These are phyloP conservation scores for Rousettus madagascariensis DNA, from an alignment of 2,797 vertebrate genomes.

Conservation along the genomic window DNA sequence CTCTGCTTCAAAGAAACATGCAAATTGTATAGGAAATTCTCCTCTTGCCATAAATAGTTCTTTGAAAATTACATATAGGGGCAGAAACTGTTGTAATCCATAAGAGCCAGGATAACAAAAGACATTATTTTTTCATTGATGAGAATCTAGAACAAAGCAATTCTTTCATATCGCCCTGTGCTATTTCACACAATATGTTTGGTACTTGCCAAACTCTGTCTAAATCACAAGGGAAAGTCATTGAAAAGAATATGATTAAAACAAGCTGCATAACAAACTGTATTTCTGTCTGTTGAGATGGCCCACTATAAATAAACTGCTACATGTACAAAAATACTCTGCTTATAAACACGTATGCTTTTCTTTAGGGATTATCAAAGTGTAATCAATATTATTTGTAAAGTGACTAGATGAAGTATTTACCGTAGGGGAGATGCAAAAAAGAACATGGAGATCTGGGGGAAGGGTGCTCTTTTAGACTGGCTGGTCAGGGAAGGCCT, in stretches of 20 bases:
- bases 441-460: neutral
- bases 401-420: neutral
- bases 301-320: neutral
- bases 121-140: neutral
- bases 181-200: neutral
- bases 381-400: neutral
- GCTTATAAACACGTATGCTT: neutral
- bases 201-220: neutral
- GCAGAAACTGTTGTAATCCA: neutral
- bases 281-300: neutral
- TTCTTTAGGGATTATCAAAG: slow-evolving; percentile 4
- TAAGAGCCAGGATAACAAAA: neutral
- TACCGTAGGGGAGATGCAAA: neutral
- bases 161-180: neutral
- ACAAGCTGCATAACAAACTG: neutral
- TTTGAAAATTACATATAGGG: neutral
- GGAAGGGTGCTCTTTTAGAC: neutral
- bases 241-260: slow-evolving; percentile 26
- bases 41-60: neutral
- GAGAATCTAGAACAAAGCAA: neutral
- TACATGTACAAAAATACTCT: neutral
- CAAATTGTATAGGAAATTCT: neutral
- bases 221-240: neutral
- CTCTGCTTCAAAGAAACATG: neutral
- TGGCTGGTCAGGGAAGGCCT: neutral